phyloP scores from a whole-genome alignment of 2,797 vertebrate species.

The Pseudochirops cupreus region DNA sequence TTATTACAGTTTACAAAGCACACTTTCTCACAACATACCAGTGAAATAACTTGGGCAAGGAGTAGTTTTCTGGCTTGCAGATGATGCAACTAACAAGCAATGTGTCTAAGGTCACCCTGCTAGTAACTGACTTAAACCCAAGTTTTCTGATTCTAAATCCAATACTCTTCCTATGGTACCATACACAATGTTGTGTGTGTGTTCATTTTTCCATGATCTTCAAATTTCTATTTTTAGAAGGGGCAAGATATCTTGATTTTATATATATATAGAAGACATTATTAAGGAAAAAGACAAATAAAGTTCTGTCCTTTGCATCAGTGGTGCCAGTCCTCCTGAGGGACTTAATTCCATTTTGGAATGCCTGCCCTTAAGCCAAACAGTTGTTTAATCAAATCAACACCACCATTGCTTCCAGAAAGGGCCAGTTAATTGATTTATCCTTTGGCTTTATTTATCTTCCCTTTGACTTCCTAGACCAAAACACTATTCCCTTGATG shows the following conservation, averaged over 20 bases:
- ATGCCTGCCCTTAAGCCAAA: not conserved
- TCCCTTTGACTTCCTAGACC: not conserved
- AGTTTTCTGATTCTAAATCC: not conserved
- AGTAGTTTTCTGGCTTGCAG: not conserved
- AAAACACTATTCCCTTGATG: not conserved
- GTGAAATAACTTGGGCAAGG: not conserved
- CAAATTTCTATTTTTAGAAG: not conserved
- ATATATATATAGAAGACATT: constrained; percentile 1
- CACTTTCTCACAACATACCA: not conserved
- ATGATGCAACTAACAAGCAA: not conserved
- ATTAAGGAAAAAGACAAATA: too few species aligned
- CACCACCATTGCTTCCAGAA: not conserved
- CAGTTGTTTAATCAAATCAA: too few species aligned
- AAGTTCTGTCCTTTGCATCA: not conserved
- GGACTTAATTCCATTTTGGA: not conserved
- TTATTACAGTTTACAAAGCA: not conserved
- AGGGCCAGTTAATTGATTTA: not conserved
- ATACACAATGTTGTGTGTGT: constrained; percentile 26
- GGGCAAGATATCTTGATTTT: constrained; percentile 38
- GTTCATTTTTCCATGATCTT: constrained; percentile 35
- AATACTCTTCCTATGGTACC: not conserved
- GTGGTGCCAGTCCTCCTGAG: not conserved
- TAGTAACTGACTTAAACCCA: not conserved
- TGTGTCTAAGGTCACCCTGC: not conserved
- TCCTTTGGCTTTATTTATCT: not conserved